A percentile compares a stretch with the other conserved stretches of the same genome.
Conservation (phyloP, 2,113 vertebrate species). For the Toxostoma redivivum region DNA sequence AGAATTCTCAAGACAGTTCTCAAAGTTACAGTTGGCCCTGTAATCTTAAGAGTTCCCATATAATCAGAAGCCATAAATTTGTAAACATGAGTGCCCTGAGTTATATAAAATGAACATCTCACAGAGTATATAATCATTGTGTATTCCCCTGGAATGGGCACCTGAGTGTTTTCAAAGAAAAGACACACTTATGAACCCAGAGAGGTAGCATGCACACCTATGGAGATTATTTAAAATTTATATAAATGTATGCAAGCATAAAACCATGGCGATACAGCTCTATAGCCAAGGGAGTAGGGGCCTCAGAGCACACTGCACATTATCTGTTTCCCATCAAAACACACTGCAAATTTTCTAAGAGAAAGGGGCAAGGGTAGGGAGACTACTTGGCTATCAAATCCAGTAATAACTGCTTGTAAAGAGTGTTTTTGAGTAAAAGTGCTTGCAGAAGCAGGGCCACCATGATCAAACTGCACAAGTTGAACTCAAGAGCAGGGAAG, state of each 20-base stretch:
- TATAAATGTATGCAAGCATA: neutral
- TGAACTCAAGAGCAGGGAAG: neutral
- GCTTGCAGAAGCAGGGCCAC: neutral
- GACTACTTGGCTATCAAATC: neutral
- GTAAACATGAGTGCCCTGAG: neutral
- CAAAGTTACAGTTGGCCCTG: neutral
- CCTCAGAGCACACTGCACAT: neutral
- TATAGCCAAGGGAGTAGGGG: neutral
- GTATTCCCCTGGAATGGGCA: neutral
- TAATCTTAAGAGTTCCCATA: neutral
- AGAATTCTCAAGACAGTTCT: neutral
- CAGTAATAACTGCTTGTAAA: neutral
- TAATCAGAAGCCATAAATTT: neutral
- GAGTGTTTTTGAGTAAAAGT: neutral
- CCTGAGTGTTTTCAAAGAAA: neutral
- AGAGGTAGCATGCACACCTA: neutral
- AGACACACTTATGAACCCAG: neutral
- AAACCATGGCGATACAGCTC: neutral
- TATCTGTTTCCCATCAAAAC: neutral
- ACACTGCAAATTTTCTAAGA: neutral
- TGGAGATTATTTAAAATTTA: neutral
- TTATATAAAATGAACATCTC: neutral
- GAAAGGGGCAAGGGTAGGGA: neutral
- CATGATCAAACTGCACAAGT: neutral
- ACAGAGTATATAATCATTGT: neutral